Evolutionary conservation across 2,888 invertebrate species (phyloP), one percentile per base, ranked within the genome.

Genomic region (Cotesia congregata): DNA sequence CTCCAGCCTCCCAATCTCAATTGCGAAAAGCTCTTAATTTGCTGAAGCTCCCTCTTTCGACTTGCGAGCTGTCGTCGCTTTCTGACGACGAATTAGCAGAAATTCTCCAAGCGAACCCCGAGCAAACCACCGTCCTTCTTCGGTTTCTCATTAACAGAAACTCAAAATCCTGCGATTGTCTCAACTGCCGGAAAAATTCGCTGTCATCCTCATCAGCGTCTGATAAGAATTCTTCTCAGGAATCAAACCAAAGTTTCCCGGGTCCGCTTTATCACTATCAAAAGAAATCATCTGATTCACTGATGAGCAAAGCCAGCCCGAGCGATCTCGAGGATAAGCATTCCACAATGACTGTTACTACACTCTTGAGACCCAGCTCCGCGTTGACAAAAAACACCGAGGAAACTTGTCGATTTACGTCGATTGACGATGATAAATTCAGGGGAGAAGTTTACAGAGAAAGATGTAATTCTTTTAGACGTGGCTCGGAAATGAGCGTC

Each of bases 81-180:
- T 74, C 75, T 79, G 87, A 83, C 39, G 77, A 83, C 68, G 85
- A 86, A 72, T 69, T 85, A 39, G 81, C 85, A n/a, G 86, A 85
- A 74, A 76, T 81, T 1, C 82, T 83, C 20, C 61, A 80, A n/a
- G 79, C 82, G 1, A 81, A 83, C 69, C 82, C 84, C 0, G 83
- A 84, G 70, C 41, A 84, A 2, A 78, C 74, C 0, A 61, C 76
- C 6, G 74, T 74, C 9, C 69, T 78, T n/a, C 67, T 76, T 17
- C 78, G 67, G 73, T 80, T 78, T 6, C 74, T 50, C 50, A 15
- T 30, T 30, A 41, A 20, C 6, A 64, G 64, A 41, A 72, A 41
- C 41, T n/a, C 9, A 70, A 2, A 78, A 82, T 5, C 79, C 78
- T 64, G 61, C 61, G 74, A 76, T 6, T 81, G 76, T 71, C 4